Base-by-base conservation (phyloP, 2,113 vertebrate species). In the Cebidichthys violaceus region DNA sequence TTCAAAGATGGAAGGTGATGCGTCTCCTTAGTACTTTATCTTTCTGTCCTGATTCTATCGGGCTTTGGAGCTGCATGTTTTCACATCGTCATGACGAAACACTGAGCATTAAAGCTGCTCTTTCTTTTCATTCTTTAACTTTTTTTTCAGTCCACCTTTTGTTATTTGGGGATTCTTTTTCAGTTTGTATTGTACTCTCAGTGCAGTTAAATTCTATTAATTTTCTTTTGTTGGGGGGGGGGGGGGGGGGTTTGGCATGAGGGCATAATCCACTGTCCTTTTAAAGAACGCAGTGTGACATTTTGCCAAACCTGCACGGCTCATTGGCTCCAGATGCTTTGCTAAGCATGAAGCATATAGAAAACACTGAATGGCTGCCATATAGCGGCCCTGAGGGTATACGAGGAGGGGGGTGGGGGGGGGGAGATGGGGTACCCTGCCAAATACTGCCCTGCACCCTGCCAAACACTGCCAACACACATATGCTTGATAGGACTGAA, bases 311-410 rank as follows among this genome's bases (percentile, higher is more conserved):
- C 80, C 86, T 69, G 70, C 81, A 90, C 0, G 89, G 83, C 89
- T 93, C 94, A 94, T 92, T 93, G 91, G 84, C 83, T 92, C 93
- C 93, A 94, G 94, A 93, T 94, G 94, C 93, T 93, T 91, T 90
- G 88, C 93, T 93, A 89, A 92, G 91, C 92, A 92, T 82, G 90
- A 93, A 81, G 81, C 89, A 87, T 88, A 94, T 89, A 93, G 90
- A 82, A 93, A 89, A 88, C 85, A 88, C 71, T 85, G 85, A 93
- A 89, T 81, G 71, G 85, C 90, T 91, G 90, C 89, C 81, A 87
- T 88, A 87, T 86, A 92, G 82, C 69, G 50, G 55, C 78, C 94
- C 90, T 82, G 50, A 79, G 94, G 94, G 82, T 90, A 67, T 86
- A 50, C 84, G 77, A 13, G 67, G 14, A 35, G 75, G 76, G 68